Conservation (phyloP, 2,797 vertebrate genomes). For the Mastacembelus armatus region DNA sequence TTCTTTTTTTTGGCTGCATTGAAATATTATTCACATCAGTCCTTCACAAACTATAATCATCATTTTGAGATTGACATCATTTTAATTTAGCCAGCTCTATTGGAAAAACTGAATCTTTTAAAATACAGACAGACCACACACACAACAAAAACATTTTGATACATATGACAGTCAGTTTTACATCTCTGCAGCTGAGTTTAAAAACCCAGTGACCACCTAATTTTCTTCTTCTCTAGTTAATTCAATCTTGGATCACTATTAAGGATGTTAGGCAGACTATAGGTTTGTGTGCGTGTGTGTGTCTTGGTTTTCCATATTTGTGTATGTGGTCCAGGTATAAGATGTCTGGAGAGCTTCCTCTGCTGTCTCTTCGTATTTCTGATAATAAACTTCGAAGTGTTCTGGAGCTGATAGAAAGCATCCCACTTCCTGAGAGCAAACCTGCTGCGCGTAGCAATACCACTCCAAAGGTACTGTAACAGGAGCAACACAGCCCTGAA, state of each 20-base stretch:
- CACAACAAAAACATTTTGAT: not conserved
- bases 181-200: not conserved
- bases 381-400: conserved; percentile 92
- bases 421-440: conserved; percentile 89
- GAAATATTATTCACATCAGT: too few relatives aligned
- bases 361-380: conserved; percentile 92
- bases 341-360: conserved; percentile 91
- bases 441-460: conserved; percentile 68
- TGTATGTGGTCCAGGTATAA: conserved; percentile 88
- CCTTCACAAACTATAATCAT: too few relatives aligned
- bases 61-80: too few relatives aligned
- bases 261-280: not conserved
- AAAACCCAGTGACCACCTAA: not conserved
- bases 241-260: not conserved
- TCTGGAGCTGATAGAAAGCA: conserved; percentile 91
- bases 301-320: conserved; percentile 4
- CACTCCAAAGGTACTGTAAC: conserved; percentile 81
- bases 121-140: not conserved
- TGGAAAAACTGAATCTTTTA: not conserved
- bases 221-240: not conserved
- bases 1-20: too few relatives aligned
- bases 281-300: too few relatives aligned
- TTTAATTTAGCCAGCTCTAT: too few relatives aligned
- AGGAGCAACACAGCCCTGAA: not conserved
- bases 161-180: too few relatives aligned